phyloP scores from a whole-genome alignment of 2,113 vertebrate genomes.

The Misgurnus anguillicaudatus region DNA sequence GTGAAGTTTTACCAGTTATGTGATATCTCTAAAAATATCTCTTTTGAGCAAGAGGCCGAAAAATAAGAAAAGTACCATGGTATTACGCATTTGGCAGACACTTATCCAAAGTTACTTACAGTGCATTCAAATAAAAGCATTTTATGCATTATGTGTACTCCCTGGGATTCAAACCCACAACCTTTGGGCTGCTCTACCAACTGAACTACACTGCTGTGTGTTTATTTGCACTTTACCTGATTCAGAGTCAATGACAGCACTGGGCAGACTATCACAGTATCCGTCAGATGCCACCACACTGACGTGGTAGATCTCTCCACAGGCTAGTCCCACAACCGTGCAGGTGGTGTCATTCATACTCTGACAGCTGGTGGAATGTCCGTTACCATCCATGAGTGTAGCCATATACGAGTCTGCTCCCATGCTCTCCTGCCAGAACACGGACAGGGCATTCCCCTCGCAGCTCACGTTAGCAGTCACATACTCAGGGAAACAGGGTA shows the following conservation, averaged over 20 bases:
- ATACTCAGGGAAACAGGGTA: slow-evolving; percentile 69
- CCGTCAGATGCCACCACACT: slow-evolving; percentile 70
- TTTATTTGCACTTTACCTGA: slow-evolving; percentile 62
- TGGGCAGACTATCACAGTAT: slow-evolving; percentile 68
- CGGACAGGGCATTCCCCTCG: slow-evolving; percentile 53
- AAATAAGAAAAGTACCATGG: background rate
- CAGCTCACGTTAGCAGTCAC: slow-evolving; percentile 62
- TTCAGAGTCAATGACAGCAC: slow-evolving; percentile 42
- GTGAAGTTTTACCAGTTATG: no score
- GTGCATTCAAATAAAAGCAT: no score
- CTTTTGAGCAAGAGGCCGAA: background rate
- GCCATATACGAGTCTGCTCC: slow-evolving; percentile 72
- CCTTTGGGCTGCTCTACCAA: no score
- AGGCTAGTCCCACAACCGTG: slow-evolving; percentile 65
- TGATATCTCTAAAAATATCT: no score
- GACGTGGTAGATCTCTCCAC: slow-evolving; percentile 71
- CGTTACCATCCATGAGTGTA: slow-evolving; percentile 60
- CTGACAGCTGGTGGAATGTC: slow-evolving; percentile 66
- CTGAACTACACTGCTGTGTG: background rate
- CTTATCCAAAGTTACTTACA: no score
- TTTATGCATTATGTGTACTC: no score
- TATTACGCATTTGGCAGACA: background rate
- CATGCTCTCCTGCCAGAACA: slow-evolving; percentile 68
- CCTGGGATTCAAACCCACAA: no score
- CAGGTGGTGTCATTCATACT: slow-evolving; percentile 61